Conservation (phyloP, 2,797 vertebrate species). For the Synanceia verrucosa region DNA sequence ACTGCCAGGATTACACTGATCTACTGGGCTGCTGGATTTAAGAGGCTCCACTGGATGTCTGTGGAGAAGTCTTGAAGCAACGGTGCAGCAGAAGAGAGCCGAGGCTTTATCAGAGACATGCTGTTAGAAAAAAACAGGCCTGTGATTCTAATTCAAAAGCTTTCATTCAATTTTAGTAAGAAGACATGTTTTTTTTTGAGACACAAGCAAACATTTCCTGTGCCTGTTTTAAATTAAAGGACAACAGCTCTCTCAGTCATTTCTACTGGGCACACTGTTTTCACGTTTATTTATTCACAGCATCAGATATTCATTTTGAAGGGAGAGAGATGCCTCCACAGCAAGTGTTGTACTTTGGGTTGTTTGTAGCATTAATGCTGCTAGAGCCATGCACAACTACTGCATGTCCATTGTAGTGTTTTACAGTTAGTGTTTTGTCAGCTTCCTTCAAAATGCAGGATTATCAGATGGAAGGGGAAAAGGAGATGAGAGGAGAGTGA, state of each 20-base stretch:
- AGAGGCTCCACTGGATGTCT: slow-evolving; percentile 3
- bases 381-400: too few species aligned
- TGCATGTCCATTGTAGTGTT: too few species aligned
- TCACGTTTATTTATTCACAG: neutral
- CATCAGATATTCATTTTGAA: neutral
- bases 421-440: too few species aligned
- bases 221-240: neutral
- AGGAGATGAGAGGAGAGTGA: too few species aligned
- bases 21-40: neutral
- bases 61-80: slow-evolving; percentile 10
- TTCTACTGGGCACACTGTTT: neutral
- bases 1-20: neutral
- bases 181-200: neutral
- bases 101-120: neutral
- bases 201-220: neutral
- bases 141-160: neutral
- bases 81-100: neutral
- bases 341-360: neutral
- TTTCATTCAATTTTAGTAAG: neutral
- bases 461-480: too few species aligned
- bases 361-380: neutral
- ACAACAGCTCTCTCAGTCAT: neutral
- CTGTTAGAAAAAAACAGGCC: neutral
- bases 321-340: neutral
- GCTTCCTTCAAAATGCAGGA: too few species aligned